Evolutionary conservation across 2,888 invertebrate genomes (phyloP).

Genomic region (Tyria jacobaeae): DNA sequence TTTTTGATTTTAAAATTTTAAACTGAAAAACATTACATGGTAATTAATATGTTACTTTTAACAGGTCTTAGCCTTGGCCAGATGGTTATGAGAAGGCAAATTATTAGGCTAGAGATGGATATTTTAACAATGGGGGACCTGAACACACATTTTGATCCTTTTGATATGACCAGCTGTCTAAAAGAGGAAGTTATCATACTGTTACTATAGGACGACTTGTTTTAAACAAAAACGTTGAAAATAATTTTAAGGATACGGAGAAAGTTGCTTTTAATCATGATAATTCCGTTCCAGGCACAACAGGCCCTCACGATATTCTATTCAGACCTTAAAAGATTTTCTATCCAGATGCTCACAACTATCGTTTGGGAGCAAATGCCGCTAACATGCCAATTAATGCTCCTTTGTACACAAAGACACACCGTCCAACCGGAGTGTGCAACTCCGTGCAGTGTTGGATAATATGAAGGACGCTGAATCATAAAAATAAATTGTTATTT

Average conservation of each 20-base stretch:
- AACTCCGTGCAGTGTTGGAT: background rate
- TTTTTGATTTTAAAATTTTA: slow-evolving; percentile 12
- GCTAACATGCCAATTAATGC: background rate
- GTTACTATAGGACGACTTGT: slow-evolving; percentile 10
- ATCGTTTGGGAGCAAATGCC: slow-evolving; percentile 9
- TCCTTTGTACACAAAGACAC: background rate
- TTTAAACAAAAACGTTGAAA: slow-evolving; percentile 6
- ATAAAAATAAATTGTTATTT: too few relatives aligned
- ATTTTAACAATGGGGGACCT: slow-evolving; percentile 11
- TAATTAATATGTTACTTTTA: slow-evolving; percentile 14
- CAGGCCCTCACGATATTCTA: background rate
- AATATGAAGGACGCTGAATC: slow-evolving; percentile 4
- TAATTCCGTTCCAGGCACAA: slow-evolving; percentile 6
- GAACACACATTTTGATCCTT: slow-evolving; percentile 18
- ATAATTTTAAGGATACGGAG: slow-evolving; percentile 7
- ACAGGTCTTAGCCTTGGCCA: slow-evolving; percentile 9
- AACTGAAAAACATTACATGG: slow-evolving; percentile 1
- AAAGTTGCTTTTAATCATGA: slow-evolving; percentile 6
- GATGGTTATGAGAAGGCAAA: slow-evolving; percentile 13
- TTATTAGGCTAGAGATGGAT: slow-evolving; percentile 19
- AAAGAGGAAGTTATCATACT: slow-evolving; percentile 8
- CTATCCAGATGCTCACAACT: slow-evolving; percentile 1
- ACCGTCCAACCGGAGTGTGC: slow-evolving; percentile 1
- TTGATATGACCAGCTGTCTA: slow-evolving; percentile 16
- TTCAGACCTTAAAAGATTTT: slow-evolving; percentile 5